A percentile compares a stretch with the other conserved stretches of the same genome.
Evolutionary conservation across 2,113 vertebrate genomes (phyloP).

Genomic region (Diadophis punctatus): DNA sequence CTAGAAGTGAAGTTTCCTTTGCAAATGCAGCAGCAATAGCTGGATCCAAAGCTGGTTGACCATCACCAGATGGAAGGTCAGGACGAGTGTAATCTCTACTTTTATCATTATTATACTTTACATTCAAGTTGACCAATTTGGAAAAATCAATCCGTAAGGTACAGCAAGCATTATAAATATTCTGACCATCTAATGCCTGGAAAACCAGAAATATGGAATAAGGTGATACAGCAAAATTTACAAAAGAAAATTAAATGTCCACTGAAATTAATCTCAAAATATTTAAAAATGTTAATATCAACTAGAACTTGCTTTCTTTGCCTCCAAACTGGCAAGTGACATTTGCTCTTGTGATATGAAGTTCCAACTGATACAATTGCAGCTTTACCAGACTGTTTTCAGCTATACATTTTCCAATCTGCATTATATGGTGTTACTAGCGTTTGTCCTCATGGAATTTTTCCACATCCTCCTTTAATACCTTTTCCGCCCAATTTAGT

Average conservation of each 20-base stretch:
- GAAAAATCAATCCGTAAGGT: constrained; percentile 97
- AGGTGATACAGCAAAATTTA: background rate
- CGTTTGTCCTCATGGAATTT: background rate
- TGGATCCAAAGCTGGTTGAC: constrained; percentile 87
- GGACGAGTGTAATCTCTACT: constrained; percentile 94
- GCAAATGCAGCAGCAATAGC: constrained; percentile 87
- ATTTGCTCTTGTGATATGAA: background rate
- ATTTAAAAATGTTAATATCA: background rate
- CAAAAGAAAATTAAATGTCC: background rate
- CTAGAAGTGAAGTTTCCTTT: constrained; percentile 95
- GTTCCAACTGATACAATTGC: background rate
- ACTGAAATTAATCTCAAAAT: background rate
- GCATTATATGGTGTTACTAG: background rate
- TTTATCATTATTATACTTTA: constrained; percentile 99
- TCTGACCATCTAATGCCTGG: constrained; percentile 94
- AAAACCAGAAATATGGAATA: constrained; percentile 47
- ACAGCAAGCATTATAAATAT: constrained; percentile 98
- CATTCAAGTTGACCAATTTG: constrained; percentile 96
- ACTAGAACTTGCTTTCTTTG: background rate
- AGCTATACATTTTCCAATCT: background rate
- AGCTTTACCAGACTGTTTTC: background rate
- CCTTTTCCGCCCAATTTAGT: background rate
- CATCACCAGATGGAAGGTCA: constrained; percentile 93
- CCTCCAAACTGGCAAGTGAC: background rate
- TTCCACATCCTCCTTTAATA: background rate